Percentiles rank a stretch among this genome's conserved stretches.
Evolutionary conservation across 2,113 vertebrate genomes (phyloP).

Genomic region (Cinclus mexicanus): DNA sequence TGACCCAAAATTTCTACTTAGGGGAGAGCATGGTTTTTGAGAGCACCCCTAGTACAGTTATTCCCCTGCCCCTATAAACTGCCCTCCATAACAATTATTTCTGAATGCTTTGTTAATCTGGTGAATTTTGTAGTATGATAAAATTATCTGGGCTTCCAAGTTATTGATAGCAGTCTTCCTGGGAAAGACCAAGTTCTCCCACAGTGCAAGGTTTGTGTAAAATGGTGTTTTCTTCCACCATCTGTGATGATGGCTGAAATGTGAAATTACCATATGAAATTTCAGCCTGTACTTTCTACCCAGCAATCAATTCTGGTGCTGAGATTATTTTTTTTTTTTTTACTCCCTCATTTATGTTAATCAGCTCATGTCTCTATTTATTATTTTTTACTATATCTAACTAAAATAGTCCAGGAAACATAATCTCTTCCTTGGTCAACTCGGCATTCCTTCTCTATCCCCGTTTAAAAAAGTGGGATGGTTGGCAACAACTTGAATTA

Average conservation of each 20-base stretch:
- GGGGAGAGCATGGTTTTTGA: neutral
- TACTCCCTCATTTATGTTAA: neutral
- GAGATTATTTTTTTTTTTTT: neutral
- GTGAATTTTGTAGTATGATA: neutral
- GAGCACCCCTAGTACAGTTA: neutral
- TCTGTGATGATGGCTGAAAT: slow-evolving; percentile 5
- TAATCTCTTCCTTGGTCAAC: neutral
- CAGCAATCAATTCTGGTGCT: neutral
- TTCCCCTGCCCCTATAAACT: neutral
- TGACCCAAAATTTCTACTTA: neutral
- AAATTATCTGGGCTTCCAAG: neutral
- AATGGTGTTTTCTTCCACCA: neutral
- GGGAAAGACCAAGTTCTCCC: neutral
- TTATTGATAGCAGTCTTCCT: neutral
- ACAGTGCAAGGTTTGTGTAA: neutral
- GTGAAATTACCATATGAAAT: neutral
- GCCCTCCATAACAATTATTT: neutral
- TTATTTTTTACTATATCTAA: neutral
- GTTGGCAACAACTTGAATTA: neutral
- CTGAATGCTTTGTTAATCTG: neutral
- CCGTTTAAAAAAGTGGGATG: accelerated
- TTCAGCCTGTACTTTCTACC: neutral
- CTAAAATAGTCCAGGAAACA: neutral
- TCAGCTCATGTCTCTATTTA: neutral
- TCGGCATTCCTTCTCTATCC: neutral